Percentiles rank a stretch among this genome's conserved stretches.
These are phyloP conservation scores for Lamellibrachia satsuma DNA, from an alignment of 2,888 invertebrate species.

Conservation along the genomic window DNA sequence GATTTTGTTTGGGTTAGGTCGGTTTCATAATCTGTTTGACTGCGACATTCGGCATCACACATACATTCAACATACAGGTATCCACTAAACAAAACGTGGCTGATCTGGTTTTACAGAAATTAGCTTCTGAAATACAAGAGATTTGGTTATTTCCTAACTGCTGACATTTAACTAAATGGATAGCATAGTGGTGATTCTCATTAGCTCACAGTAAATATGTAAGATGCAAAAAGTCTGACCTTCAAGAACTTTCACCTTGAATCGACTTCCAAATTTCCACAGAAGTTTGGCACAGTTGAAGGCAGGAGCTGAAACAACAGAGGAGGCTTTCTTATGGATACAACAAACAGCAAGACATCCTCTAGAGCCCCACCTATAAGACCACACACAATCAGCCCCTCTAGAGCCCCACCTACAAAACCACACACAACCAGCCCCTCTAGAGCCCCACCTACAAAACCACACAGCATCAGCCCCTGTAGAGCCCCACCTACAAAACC, in stretches of 20 bases:
- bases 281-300: constrained; percentile 56
- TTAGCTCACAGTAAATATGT: not conserved
- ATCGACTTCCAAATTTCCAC: constrained; percentile 61
- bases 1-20: no score
- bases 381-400: not conserved
- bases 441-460: no score
- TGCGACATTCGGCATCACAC: no score
- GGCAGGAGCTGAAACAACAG: constrained; percentile 50
- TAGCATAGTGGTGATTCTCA: not conserved
- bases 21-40: no score
- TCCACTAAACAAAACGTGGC: no score
- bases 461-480: no score
- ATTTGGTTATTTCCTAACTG: no score
- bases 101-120: no score
- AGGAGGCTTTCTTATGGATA: not conserved
- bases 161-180: no score
- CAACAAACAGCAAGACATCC: not conserved
- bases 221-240: constrained; percentile 44
- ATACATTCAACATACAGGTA: no score
- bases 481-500: no score
- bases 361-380: constrained; percentile 17
- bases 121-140: no score
- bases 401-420: not conserved
- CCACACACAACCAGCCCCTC: not conserved
- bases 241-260: constrained; percentile 58